A percentile compares a stretch with the other conserved stretches of the same genome.
phyloP scores from a whole-genome alignment of 2,888 invertebrate species.

The Zygogramma bicolorata region DNA sequence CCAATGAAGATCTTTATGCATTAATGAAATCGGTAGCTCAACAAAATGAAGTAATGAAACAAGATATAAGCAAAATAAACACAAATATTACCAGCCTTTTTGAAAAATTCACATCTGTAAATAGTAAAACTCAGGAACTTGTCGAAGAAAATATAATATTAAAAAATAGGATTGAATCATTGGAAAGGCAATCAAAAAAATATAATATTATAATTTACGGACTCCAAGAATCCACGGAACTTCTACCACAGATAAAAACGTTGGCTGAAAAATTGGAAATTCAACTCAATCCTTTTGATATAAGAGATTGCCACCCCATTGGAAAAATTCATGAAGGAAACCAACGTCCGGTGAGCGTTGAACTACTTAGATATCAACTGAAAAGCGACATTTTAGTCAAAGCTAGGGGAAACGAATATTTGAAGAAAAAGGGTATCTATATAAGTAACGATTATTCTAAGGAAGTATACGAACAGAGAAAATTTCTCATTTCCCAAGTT shows the following conservation, averaged over 20 bases:
- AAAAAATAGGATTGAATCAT: neutral
- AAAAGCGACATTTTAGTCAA: neutral
- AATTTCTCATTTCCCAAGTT: neutral
- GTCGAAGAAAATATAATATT: neutral
- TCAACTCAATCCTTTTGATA: neutral
- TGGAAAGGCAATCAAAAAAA: too few species aligned
- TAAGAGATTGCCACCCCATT: neutral
- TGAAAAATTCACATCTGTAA: neutral
- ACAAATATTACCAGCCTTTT: neutral
- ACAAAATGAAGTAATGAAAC: neutral
- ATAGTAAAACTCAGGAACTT: neutral
- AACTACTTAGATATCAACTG: neutral
- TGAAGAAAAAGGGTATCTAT: neutral
- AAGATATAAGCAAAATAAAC: neutral
- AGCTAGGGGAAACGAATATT: neutral
- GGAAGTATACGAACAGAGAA: neutral
- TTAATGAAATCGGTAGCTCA: neutral
- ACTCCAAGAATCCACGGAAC: neutral
- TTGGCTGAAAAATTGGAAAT: neutral
- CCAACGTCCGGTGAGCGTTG: neutral
- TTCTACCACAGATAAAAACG: neutral
- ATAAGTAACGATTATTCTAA: constrained; percentile 1
- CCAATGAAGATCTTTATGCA: neutral
- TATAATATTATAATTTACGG: neutral
- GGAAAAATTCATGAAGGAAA: neutral